A percentile compares a stretch with the other conserved stretches of the same genome.
Evolutionary conservation across 2,113 vertebrate genomes (phyloP).

Genomic region (Dolichotis patagonum): DNA sequence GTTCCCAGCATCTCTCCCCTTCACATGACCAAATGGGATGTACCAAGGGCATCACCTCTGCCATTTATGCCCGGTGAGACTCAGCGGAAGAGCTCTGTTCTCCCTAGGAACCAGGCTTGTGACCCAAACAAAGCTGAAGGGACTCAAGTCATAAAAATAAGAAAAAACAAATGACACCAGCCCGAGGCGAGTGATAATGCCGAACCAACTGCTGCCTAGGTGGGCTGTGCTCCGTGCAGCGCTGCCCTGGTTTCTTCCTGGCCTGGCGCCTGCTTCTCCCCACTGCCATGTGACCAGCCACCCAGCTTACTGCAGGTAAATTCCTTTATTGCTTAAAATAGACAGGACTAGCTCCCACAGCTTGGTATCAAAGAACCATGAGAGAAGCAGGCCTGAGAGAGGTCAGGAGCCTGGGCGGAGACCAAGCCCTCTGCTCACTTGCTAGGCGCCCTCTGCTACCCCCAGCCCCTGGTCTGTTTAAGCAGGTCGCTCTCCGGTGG

Average conservation of each 20-base stretch:
- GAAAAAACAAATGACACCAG: neutral
- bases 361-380: neutral
- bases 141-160: neutral
- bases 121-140: neutral
- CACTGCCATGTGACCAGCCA: accelerated
- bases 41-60: accelerated
- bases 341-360: neutral
- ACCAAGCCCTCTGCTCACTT: neutral
- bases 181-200: accelerated
- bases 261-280: accelerated
- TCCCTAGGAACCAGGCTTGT: neutral
- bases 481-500: accelerated
- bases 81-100: neutral
- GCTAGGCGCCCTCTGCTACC: accelerated
- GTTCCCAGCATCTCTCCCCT: accelerated
- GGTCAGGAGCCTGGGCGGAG: neutral
- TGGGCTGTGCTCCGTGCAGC: accelerated
- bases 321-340: neutral
- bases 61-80: accelerated
- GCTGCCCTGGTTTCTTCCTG: neutral
- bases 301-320: neutral
- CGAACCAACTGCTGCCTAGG: neutral
- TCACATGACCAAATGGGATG: accelerated
- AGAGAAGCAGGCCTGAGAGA: too few relatives aligned
- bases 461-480: accelerated